Conservation (phyloP, 2,888 invertebrate genomes). For the Cantharis nigra region DNA sequence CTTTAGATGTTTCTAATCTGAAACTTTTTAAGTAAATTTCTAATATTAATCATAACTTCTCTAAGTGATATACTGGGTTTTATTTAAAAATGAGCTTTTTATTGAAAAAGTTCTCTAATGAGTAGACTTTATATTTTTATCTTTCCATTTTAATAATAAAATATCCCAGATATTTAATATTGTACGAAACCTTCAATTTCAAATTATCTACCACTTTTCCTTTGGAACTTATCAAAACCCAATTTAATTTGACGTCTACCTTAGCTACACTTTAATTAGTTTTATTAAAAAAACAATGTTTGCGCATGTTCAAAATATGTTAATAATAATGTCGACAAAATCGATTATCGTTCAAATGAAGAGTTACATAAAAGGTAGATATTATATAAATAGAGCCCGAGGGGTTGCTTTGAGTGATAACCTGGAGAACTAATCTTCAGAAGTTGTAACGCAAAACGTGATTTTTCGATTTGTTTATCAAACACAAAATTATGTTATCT, state of each 20-base stretch:
- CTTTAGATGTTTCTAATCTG: background rate
- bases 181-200: background rate
- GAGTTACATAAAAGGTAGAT: background rate
- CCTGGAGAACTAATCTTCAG: background rate
- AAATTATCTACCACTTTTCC: background rate
- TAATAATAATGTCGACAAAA: slow-evolving; percentile 23
- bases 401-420: background rate
- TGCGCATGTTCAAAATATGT: slow-evolving; percentile 26
- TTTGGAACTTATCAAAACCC: background rate
- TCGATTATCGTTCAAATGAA: slow-evolving; percentile 20
- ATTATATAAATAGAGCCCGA: background rate
- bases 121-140: background rate
- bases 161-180: background rate
- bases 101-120: background rate
- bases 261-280: background rate
- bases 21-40: background rate
- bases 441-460: background rate
- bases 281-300: slow-evolving; percentile 6
- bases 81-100: background rate
- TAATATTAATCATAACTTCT: background rate
- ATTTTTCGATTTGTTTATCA: background rate
- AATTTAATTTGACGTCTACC: background rate
- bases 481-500: background rate
- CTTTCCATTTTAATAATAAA: background rate
- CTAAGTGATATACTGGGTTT: background rate